phyloP scores from a whole-genome alignment of 2,797 vertebrate species.

The Percopsis omiscomaycus region DNA sequence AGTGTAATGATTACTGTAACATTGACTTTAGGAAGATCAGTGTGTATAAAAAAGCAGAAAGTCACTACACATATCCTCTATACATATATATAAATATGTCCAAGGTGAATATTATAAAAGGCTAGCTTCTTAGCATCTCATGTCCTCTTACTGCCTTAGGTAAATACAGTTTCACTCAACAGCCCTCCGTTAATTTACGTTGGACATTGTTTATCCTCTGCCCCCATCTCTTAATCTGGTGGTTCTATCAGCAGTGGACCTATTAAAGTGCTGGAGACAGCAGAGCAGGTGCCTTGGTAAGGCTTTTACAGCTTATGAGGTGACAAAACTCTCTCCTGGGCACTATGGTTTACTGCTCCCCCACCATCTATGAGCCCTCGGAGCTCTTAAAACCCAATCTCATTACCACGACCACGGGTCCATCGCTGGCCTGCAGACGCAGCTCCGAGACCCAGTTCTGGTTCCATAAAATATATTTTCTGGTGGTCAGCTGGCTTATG shows the following conservation, averaged over 20 bases:
- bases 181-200: not conserved
- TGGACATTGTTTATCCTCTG: not conserved
- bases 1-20: conserved; percentile 42
- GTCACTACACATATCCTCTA: not conserved
- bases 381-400: conserved; percentile 14
- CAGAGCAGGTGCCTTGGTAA: conserved; percentile 7
- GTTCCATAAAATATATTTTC: conserved; percentile 2
- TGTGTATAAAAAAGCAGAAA: conserved; percentile 24
- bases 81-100: not conserved
- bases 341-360: conserved; percentile 8
- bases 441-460: not conserved
- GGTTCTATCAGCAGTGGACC: conserved; percentile 9
- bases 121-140: too few relatives aligned
- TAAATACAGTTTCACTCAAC: conserved; percentile 9
- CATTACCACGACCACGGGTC: conserved; percentile 3
- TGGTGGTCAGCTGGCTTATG: not conserved
- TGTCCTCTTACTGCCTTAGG: not conserved
- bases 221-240: not conserved
- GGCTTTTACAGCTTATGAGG: conserved; percentile 16
- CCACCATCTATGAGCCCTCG: not conserved
- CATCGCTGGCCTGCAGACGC: not conserved
- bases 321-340: conserved; percentile 7
- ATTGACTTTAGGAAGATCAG: conserved; percentile 36
- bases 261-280: conserved; percentile 21
- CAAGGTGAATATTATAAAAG: too few relatives aligned